A percentile compares a stretch with the other conserved stretches of the same genome.
Conservation (phyloP, 2,113 vertebrate species). For the Octodon degus region DNA sequence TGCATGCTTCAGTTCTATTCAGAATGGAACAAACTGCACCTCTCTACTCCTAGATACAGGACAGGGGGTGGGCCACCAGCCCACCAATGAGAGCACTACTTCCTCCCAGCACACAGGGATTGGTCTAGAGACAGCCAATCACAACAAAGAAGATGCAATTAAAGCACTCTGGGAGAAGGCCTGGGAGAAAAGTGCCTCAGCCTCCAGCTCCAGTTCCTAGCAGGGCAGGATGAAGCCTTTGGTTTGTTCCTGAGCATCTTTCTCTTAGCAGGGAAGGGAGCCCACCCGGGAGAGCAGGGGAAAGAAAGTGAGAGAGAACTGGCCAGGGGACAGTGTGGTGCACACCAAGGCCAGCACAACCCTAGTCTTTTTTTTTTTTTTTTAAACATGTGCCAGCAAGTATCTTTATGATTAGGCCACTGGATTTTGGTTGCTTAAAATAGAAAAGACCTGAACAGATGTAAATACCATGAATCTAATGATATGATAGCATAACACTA, state of each 20-base stretch:
- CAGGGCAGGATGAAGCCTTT: neutral
- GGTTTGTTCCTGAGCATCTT: neutral
- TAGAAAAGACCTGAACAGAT: neutral
- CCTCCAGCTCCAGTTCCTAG: neutral
- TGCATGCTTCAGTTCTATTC: neutral
- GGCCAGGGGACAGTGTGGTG: neutral
- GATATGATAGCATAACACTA: neutral
- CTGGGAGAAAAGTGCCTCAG: neutral
- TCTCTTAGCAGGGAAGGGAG: neutral
- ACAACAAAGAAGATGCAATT: slow-evolving; percentile 11
- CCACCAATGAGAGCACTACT: slow-evolving; percentile 15
- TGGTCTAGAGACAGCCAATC: slow-evolving; percentile 46
- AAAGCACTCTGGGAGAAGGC: neutral
- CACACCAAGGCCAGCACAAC: neutral
- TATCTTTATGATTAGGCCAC: neutral
- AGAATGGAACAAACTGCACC: neutral
- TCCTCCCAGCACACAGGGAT: neutral
- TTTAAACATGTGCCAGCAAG: neutral
- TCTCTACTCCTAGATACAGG: neutral
- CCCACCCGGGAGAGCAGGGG: neutral
- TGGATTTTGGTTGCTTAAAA: neutral
- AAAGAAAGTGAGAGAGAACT: neutral
- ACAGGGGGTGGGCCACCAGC: neutral
- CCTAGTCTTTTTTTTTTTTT: neutral
- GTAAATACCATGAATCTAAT: neutral